Conservation (phyloP, 2,888 invertebrate species). For the Cylindroiulus punctatus region DNA sequence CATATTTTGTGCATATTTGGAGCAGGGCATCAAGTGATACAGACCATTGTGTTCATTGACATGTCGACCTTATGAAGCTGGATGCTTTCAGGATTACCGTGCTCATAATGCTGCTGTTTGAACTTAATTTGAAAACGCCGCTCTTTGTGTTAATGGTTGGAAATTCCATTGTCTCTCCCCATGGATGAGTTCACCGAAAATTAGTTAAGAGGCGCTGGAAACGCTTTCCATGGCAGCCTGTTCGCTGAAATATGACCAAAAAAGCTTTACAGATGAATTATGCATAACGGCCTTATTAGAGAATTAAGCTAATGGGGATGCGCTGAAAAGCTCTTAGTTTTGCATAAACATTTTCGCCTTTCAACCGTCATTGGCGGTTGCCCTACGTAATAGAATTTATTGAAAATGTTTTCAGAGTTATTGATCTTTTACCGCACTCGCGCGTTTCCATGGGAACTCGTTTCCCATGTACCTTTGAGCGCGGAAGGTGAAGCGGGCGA, state of each 20-base stretch:
- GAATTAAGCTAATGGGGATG: slow-evolving; percentile 26
- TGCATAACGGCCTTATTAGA: slow-evolving; percentile 31
- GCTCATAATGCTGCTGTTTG: too few relatives aligned
- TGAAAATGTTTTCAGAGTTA: slow-evolving; percentile 31
- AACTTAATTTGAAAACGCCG: background rate
- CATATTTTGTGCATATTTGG: too few relatives aligned
- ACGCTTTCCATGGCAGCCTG: background rate
- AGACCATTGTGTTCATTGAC: too few relatives aligned
- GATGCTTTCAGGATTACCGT: too few relatives aligned
- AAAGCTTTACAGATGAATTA: slow-evolving; percentile 10
- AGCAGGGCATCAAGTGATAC: too few relatives aligned
- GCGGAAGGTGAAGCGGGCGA: background rate
- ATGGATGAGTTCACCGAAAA: slow-evolving; percentile 5
- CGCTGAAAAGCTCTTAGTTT: slow-evolving; percentile 30
- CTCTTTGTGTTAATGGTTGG: background rate
- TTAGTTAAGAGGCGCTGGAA: background rate
- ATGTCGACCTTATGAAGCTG: too few relatives aligned
- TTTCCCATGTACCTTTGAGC: background rate
- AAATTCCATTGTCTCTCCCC: background rate
- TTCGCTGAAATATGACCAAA: background rate
- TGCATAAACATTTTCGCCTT: slow-evolving; percentile 38
- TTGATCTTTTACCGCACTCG: slow-evolving; percentile 33
- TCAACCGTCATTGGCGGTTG: slow-evolving; percentile 33
- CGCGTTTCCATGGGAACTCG: slow-evolving; percentile 1
- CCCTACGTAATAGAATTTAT: background rate